Evolutionary conservation across 2,888 invertebrate genomes (phyloP).

Genomic region (Germaria angustata): DNA sequence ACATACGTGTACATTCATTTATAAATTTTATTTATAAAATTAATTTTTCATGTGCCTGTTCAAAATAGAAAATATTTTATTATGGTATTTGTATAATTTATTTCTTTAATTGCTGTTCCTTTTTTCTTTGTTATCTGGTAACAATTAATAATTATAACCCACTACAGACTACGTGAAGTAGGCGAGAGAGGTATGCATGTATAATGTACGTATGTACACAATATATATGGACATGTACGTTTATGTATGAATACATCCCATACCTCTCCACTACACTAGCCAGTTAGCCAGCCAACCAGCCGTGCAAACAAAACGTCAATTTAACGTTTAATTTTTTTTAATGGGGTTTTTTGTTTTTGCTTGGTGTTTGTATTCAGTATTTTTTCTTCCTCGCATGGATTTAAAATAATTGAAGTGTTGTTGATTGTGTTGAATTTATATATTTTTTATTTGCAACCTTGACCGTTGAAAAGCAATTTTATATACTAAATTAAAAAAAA

Average conservation of each 20-base stretch:
- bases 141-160: slow-evolving; percentile 37
- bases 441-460: slow-evolving; percentile 71
- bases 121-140: slow-evolving; percentile 32
- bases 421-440: slow-evolving; percentile 31
- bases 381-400: slow-evolving; percentile 13
- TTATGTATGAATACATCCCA: too few relatives aligned
- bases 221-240: not conserved
- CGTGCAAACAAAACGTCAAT: slow-evolving; percentile 47
- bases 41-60: not conserved
- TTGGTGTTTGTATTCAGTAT: not conserved
- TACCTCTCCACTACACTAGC: not conserved
- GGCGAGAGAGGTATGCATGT: not conserved
- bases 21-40: too few relatives aligned
- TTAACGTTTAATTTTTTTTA: slow-evolving; percentile 33
- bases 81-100: not conserved
- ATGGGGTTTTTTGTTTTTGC: not conserved
- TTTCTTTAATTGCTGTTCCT: not conserved
- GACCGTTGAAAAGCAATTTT: slow-evolving; percentile 76
- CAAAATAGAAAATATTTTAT: not conserved
- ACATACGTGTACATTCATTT: not conserved
- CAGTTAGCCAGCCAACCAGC: not conserved
- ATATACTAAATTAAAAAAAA: slow-evolving; percentile 49
- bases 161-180: not conserved
- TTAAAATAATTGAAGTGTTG: slow-evolving; percentile 35
- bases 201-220: not conserved